Base-by-base conservation (phyloP, 2,797 vertebrate genomes). In the Borostomias antarcticus region DNA sequence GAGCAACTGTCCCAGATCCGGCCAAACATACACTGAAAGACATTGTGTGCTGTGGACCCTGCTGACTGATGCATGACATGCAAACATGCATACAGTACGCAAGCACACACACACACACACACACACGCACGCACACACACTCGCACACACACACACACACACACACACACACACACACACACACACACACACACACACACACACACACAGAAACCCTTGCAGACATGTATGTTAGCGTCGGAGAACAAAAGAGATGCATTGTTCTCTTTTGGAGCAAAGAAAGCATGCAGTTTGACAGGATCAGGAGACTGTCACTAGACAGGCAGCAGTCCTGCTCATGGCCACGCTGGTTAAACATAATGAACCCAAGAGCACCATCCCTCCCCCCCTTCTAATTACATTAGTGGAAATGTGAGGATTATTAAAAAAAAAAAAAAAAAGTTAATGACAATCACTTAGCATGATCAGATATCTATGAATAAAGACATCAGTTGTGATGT, bases 1-100 rank as follows among this genome's bases (percentile, higher is more conserved):
- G 95, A 98, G 96, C 95, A 96, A 94, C 89, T 91, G 95, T 96
- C 95, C 94, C 95, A 92, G 94, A 89, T 94, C 93, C 89, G 93
- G 89, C 93, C 94, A 95, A 94, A 95, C 91, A 85, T 85, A 89
- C 35, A 40, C 89, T 91, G 84, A 91, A 87, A 95, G 74, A 95
- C 88, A 94, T 81, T 88, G 85, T 89, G 87, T 88, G 85, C 85
- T 83, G 82, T 74, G 80, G 82, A 84, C 78, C 65, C 68, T 75
- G 73, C 4, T 85, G 85, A 79, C 79, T 86, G 81, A 85, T 78
- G 58, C 84, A 79, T 83, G 85, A 79, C 86, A 82, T 85, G 81
- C 85, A 79, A 82, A 76, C 86, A 86, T 76, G 82, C 82, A 75
- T 79, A 84, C 78, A 86, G 84, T 80, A 53, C 80, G 82, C 77